phyloP scores from a whole-genome alignment of 1,140 invertebrate genomes.

The Cyrtorhinus lividipennis region DNA sequence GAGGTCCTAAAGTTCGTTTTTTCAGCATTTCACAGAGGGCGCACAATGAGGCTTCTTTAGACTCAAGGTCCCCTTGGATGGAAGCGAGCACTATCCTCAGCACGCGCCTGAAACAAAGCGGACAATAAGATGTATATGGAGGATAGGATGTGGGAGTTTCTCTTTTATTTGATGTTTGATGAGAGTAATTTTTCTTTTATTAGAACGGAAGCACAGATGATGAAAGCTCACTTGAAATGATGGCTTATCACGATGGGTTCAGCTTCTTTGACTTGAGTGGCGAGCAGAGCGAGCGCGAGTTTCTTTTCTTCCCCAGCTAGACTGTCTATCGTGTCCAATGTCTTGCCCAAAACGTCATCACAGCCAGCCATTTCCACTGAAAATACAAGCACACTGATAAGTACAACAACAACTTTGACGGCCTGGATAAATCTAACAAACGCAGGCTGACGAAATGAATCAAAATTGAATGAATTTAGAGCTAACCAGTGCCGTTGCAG shows the following conservation, averaged over 20 bases:
- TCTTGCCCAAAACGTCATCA: conserved; percentile 22
- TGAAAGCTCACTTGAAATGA: conserved; percentile 32
- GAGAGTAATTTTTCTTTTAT: too few species aligned
- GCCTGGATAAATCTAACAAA: too few species aligned
- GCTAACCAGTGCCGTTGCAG: not conserved
- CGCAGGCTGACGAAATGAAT: too few species aligned
- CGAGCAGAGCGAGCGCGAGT: conserved; percentile 32
- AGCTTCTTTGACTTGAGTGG: conserved; percentile 33
- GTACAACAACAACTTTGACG: too few species aligned
- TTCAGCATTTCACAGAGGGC: conserved; percentile 37
- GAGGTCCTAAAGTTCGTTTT: conserved; percentile 34
- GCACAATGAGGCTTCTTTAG: conserved; percentile 32
- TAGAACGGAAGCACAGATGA: not conserved
- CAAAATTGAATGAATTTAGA: too few species aligned
- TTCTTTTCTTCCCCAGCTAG: conserved; percentile 28
- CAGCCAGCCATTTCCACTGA: not conserved
- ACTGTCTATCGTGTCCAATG: conserved; percentile 23
- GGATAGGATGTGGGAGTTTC: too few species aligned
- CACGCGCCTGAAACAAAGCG: conserved; percentile 33
- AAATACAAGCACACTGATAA: too few species aligned
- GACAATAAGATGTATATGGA: too few species aligned
- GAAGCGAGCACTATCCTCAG: conserved; percentile 39
- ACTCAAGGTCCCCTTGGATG: conserved; percentile 32
- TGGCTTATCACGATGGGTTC: conserved; percentile 36
- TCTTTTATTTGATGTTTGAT: too few species aligned